Evolutionary conservation across 2,888 invertebrate genomes (phyloP), one percentile per base, ranked within the genome.

Genomic region (Helobdella robusta): DNA sequence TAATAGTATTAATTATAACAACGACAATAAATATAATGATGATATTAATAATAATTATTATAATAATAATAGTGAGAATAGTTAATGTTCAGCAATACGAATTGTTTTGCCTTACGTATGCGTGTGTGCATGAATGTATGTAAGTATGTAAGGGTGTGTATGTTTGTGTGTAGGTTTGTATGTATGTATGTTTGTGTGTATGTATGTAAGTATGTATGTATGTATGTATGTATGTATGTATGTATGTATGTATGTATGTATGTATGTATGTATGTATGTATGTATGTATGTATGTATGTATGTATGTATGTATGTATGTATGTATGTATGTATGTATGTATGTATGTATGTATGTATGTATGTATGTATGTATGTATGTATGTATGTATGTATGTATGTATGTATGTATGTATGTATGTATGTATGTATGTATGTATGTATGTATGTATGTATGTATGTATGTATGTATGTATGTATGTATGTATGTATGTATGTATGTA

Each of bases 341-440:
- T 46, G 59, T 59, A 44, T 59, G 59, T 65, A 44, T 59, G 59
- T 65, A 32, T 59, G 59, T 65, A 44, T 65, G 59, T 59, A 44
- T 59, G 50, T 65, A 28, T 59, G 59, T 65, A 32, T 65, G 59
- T 65, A 54, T 20, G 35, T 63, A 54, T 56, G 25, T 56, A 20
- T 34, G 35, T 18, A 40, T 30, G 23, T 30, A 30, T 30, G n/a
- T 63, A 50, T 63, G 23, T 63, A 50, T 52, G 20, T 52, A 32
- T 52, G 23, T 62, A 28, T 32, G 23, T 52, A 48, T 32, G 1
- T 63, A 59, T 40, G 15, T 62, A 48, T 48, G 6, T 34, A 48
- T 30, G n/a, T n/a, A n/a, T n/a, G n/a, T n/a, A n/a, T n/a, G n/a
- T n/a, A n/a, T n/a, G n/a, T n/a, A n/a, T n/a, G n/a, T n/a, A n/a